Evolutionary conservation across 2,888 invertebrate species (phyloP), one percentile per base, ranked within the genome.

Genomic region (Norana najaformis): DNA sequence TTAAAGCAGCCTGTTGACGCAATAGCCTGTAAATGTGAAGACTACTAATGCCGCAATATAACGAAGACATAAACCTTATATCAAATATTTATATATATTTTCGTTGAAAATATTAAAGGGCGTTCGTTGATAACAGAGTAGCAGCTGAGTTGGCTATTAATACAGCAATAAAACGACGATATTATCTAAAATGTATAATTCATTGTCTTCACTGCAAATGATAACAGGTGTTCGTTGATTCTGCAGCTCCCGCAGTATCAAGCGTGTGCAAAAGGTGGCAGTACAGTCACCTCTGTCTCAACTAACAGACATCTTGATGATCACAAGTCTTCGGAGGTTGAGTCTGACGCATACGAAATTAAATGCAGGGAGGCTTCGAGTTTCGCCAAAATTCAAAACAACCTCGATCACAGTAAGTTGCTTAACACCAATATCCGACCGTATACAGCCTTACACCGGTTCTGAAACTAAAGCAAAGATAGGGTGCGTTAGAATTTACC

Each of bases 241-340:
- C n/a, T 69, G 69, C n/a, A 69, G 69, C 69, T 69, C 69, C 69
- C 69, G 69, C 69, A 69, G 69, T 69, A 69, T 69, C 69, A 69
- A 1, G 11, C n/a, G n/a, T 1, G 69, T 69, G 69, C 30, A 6
- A 69, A n/a, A 69, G n/a, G 69, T 69, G 69, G 30, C 69, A 69
- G 69, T n/a, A 69, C 69, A 69, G 69, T 69, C 30, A n/a, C n/a
- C 30, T 69, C 69, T 69, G 6, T 69, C 11, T 69, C 69, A n/a
- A 16, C 69, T n/a, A 69, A n/a, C 30, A 69, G 13, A n/a, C 69
- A 69, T 69, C 69, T 69, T 30, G 69, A n/a, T n/a, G 69, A n/a
- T n/a, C n/a, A 69, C 69, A 69, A 30, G 30, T 69, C 69, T 3
- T 69, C 69, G 1, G n/a, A 6, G 69, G n/a, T 1, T 1, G n/a